A percentile compares a stretch with the other conserved stretches of the same genome.
Conservation (phyloP, 2,888 invertebrate species). For the Pegoplata infirma region DNA sequence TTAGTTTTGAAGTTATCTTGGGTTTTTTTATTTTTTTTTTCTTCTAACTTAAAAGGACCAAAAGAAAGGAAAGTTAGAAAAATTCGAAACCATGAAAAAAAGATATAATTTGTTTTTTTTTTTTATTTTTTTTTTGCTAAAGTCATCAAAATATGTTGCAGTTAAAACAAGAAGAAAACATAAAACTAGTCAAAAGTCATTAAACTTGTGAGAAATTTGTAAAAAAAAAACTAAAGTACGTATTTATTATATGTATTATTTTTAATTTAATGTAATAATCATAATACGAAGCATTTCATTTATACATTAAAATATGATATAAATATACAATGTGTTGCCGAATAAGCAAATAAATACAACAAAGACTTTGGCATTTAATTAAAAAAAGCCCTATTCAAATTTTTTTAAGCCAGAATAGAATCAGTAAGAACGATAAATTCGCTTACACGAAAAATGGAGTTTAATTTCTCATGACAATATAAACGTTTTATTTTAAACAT, state of each 20-base stretch:
- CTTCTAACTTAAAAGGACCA: slow-evolving; percentile 1
- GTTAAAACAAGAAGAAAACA: slow-evolving; percentile 7
- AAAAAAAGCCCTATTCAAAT: no score
- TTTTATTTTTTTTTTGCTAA: slow-evolving; percentile 50
- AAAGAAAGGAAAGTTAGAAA: slow-evolving; percentile 30
- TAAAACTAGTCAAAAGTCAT: slow-evolving; percentile 44
- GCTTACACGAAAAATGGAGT: no score
- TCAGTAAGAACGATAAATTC: no score
- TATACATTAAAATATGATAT: slow-evolving; percentile 15
- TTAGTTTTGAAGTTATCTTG: slow-evolving; percentile 50
- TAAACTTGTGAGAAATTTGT: slow-evolving; percentile 39
- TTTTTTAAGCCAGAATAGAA: no score
- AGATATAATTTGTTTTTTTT: no score
- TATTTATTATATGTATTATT: slow-evolving; percentile 4
- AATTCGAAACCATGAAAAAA: no score
- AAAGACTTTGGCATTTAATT: no score
- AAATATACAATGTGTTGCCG: slow-evolving; percentile 9
- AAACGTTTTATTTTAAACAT: no score
- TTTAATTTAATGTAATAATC: slow-evolving; percentile 14
- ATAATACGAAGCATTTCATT: slow-evolving; percentile 21
- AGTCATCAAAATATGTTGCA: slow-evolving; percentile 60
- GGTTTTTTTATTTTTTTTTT: slow-evolving; percentile 1
- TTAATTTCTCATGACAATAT: no score
- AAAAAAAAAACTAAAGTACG: background rate
- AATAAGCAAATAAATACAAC: no score